Percentiles rank a stretch among this genome's conserved stretches.
These are phyloP conservation scores for Drosophila koepferae DNA, from an alignment of 2,888 invertebrate species.

Conservation along the genomic window DNA sequence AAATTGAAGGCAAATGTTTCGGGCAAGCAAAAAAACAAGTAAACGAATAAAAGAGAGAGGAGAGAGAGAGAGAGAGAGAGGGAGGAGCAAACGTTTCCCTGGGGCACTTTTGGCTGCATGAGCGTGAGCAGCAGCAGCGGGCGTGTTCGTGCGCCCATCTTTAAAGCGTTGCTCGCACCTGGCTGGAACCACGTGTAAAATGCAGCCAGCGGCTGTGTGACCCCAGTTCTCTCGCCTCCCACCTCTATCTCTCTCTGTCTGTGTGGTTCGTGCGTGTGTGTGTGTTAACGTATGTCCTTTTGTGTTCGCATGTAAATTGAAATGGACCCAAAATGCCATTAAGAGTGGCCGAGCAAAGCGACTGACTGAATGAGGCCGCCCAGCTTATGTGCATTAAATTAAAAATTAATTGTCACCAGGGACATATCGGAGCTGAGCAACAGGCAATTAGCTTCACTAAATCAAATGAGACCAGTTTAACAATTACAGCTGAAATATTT, in stretches of 20 bases:
- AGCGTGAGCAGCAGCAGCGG: conserved; percentile 18
- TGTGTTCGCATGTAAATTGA: conserved; percentile 71
- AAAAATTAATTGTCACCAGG: conserved; percentile 77
- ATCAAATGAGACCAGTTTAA: conserved; percentile 19
- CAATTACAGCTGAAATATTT: not conserved
- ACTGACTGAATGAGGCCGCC: conserved; percentile 50
- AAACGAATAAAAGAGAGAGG: conserved; percentile 9
- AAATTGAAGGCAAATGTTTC: conserved; percentile 79
- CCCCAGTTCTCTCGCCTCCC: conserved; percentile 20
- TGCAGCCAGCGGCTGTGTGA: conserved; percentile 58
- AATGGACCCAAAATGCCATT: conserved; percentile 75
- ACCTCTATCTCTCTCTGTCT: not conserved
- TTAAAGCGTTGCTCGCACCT: conserved; percentile 58
- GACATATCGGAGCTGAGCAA: conserved; percentile 46
- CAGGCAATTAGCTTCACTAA: conserved; percentile 21
- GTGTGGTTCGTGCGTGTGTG: not conserved
- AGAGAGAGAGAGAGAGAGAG: conserved; percentile 14
- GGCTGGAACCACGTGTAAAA: conserved; percentile 62
- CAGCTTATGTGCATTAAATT: conserved; percentile 71
- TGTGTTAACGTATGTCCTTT: conserved; percentile 30
- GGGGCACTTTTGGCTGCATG: conserved; percentile 63
- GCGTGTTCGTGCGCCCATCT: conserved; percentile 37
- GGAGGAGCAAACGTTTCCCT: conserved; percentile 54
- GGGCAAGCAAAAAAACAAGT: conserved; percentile 50
- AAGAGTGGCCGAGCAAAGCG: conserved; percentile 57